These are phyloP conservation scores for Potorous gilbertii DNA, from an alignment of 2,797 vertebrate genomes.

Conservation along the genomic window DNA sequence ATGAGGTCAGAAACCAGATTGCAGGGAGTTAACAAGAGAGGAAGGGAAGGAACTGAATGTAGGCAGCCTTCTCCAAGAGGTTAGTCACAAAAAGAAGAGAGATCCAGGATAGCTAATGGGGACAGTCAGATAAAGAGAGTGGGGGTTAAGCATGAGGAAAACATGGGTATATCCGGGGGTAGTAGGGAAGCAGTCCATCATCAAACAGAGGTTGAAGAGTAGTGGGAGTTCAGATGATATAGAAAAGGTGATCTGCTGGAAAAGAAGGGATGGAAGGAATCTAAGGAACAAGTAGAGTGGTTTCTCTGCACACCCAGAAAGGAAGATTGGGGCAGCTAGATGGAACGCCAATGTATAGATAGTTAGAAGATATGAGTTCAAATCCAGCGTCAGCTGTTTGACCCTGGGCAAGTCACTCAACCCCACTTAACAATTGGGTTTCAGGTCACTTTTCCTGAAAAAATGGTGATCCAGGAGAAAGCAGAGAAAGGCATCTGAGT, in stretches of 20 bases:
- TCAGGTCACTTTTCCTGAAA: neutral
- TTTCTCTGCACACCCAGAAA: neutral
- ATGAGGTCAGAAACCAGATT: neutral
- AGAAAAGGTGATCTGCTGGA: neutral
- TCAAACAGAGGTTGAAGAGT: neutral
- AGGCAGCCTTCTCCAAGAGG: neutral
- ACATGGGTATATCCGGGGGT: neutral
- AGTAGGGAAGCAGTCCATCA: too few species aligned
- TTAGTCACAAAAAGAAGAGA: too few species aligned
- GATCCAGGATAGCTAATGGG: neutral
- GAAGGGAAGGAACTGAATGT: neutral
- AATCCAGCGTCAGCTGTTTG: neutral
- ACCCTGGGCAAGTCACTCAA: neutral
- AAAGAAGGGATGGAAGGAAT: neutral
- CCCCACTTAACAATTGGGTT: too few species aligned
- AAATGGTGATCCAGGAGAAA: neutral
- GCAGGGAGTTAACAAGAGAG: neutral
- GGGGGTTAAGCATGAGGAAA: neutral
- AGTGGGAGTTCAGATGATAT: neutral
- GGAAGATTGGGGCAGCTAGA: neutral
- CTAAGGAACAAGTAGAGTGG: neutral
- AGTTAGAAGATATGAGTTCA: neutral
- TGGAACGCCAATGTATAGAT: neutral
- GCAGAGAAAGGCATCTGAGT: neutral
- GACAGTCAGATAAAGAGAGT: neutral